Evolutionary conservation across 64 coral and sea anemone genomes (phyloP).

Genomic region (Trachythela sp.): DNA sequence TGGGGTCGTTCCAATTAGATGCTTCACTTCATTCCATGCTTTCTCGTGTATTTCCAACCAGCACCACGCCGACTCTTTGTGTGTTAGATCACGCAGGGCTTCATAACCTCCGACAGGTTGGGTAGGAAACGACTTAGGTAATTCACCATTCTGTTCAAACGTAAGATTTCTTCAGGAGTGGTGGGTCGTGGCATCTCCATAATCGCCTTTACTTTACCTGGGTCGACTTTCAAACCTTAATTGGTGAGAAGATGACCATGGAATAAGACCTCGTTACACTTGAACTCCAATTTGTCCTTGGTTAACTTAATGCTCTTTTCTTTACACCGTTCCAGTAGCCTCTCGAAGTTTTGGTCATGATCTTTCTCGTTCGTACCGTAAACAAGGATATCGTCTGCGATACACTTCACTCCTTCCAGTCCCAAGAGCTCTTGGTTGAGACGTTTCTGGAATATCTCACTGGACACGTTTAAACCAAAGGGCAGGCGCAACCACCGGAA

Average conservation of each 20-base stretch:
- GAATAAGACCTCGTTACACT: background rate
- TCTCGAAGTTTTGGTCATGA: background rate
- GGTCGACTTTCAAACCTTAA: background rate
- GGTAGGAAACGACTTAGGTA: background rate
- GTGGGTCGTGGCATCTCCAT: background rate
- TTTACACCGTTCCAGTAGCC: background rate
- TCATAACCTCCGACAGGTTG: background rate
- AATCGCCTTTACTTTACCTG: too few relatives aligned
- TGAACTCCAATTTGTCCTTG: background rate
- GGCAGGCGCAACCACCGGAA: background rate
- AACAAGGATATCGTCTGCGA: background rate
- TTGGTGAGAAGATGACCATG: background rate
- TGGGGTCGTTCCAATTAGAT: background rate
- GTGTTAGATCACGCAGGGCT: background rate
- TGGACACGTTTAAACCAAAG: background rate
- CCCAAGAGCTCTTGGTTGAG: background rate
- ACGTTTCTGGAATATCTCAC: background rate
- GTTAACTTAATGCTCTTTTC: background rate
- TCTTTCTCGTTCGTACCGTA: background rate
- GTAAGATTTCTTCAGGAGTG: background rate
- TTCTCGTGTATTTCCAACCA: background rate
- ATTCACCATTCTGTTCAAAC: background rate
- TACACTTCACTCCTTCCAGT: background rate
- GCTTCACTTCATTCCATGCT: background rate
- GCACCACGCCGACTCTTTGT: background rate